Base-by-base conservation (phyloP, 37 sponge, comb jelly and placozoan species). In the Dysidea cf. avara region DNA sequence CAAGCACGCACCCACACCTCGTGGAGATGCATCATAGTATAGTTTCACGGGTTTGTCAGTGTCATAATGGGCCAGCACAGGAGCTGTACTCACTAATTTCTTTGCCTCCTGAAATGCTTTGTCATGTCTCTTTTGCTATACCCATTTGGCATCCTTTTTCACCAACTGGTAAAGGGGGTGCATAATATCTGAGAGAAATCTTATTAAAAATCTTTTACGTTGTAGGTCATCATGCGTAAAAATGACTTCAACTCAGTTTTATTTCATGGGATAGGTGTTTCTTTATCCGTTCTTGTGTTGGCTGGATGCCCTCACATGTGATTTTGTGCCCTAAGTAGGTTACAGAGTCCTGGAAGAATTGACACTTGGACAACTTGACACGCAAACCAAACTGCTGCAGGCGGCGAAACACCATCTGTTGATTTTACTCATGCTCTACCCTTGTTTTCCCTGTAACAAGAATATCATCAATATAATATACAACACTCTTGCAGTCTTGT, bases 241-340 rank as follows among this genome's bases (percentile, higher is more conserved):
- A 55, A 55, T 22, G 7, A 55, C 5, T 55, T 55, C 56, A 55
- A 6, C 25, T 55, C 56, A 7, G 56, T 26, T 26, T 6, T 55
- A 55, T 55, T 55, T 26, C 25, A 26, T 4, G 7, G 56, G 25
- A 55, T 26, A 22, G 56, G 7, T 26, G 56, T 7, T 26, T 26
- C 56, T 55, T 55, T 26, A 55, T 26, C 56, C 56, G 22, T 2
- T 55, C 56, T 55, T 55, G 25, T 26, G 56, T 55, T 25, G 69
- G 69, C 28, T 68, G 69, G 18, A 68, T 24, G 2, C 52, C 69
- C 25, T 68, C 22, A 43, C 9, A 9, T 12, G 46, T 12, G n/a
- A n/a, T n/a, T n/a, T n/a, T n/a, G n/a, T n/a, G 5, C 7, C 9
- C 46, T 9, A 5, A 43, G 9, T 5, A 12, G 9, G 46, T 43